These are phyloP conservation scores for Cheiracanthium punctorium DNA, from an alignment of 2,888 invertebrate genomes.

Conservation along the genomic window DNA sequence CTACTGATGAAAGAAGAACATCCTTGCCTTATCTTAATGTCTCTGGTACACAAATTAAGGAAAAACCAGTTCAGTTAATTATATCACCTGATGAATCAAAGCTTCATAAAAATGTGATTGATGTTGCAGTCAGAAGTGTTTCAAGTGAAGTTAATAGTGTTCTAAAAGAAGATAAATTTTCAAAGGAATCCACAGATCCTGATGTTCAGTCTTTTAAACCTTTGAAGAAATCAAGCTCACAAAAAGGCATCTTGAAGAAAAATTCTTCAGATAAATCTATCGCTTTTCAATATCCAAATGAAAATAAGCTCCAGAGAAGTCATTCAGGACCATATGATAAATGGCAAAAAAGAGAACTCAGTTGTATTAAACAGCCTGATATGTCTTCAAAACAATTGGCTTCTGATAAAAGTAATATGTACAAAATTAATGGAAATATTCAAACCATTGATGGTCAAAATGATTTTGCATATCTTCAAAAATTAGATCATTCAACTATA, in stretches of 20 bases:
- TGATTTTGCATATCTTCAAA: not conserved
- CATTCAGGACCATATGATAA: slow-evolving; percentile 16
- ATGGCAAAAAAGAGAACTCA: slow-evolving; percentile 17
- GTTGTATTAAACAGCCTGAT: not conserved
- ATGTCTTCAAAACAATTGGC: not conserved
- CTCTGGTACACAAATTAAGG: not conserved
- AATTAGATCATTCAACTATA: not conserved
- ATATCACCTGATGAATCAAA: not conserved
- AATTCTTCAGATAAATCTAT: slow-evolving; percentile 18
- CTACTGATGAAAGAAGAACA: slow-evolving; percentile 42
- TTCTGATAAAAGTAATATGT: not conserved
- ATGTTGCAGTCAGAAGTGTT: not conserved
- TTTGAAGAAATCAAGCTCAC: slow-evolving; percentile 9
- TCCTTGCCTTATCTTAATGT: slow-evolving; percentile 52
- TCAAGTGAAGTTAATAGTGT: not conserved
- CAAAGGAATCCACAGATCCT: slow-evolving; percentile 9
- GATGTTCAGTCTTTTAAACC: slow-evolving; percentile 6
- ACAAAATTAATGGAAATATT: not conserved
- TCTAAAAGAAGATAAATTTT: not conserved
- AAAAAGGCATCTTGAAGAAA: slow-evolving; percentile 43
- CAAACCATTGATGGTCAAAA: not conserved
- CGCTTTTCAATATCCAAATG: not conserved
- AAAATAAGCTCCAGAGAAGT: slow-evolving; percentile 9
- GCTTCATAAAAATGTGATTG: not conserved
- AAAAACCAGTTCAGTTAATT: not conserved